These are phyloP conservation scores for Drosophila suzukii DNA, from an alignment of 1,140 invertebrate species.

Conservation along the genomic window DNA sequence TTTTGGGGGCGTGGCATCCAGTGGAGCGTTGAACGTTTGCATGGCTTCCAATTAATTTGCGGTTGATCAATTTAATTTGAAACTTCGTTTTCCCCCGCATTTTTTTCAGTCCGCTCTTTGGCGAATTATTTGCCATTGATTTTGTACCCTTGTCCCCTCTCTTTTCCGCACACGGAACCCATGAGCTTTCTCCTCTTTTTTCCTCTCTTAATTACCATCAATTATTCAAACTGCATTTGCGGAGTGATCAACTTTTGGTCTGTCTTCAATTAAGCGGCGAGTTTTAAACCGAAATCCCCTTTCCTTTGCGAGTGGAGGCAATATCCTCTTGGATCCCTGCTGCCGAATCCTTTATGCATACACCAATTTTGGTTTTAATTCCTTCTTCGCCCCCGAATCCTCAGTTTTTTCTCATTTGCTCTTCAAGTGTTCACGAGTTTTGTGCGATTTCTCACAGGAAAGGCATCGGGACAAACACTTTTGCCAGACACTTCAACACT, in stretches of 20 bases:
- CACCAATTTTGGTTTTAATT: constrained; percentile 45
- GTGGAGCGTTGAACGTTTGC: constrained; percentile 63
- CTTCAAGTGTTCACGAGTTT: constrained; percentile 61
- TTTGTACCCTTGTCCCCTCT: constrained; percentile 38
- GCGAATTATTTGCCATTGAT: constrained; percentile 83
- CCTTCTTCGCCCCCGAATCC: constrained; percentile 22
- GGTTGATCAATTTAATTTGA: constrained; percentile 84
- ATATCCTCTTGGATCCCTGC: constrained; percentile 26
- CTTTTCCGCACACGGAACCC: constrained; percentile 9
- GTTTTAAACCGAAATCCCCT: constrained; percentile 15
- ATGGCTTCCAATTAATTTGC: constrained; percentile 83
- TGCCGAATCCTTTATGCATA: constrained; percentile 37
- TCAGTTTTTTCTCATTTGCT: constrained; percentile 1
- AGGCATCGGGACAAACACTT: constrained; percentile 83
- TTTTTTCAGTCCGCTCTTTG: constrained; percentile 38
- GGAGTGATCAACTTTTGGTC: constrained; percentile 81
- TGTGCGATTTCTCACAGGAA: constrained; percentile 83
- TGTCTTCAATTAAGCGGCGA: constrained; percentile 63
- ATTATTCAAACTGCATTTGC: constrained; percentile 84
- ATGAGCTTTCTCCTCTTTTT: constrained; percentile 24
- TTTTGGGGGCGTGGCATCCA: constrained; percentile 24
- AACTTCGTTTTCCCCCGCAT: constrained; percentile 49
- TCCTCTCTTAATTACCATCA: constrained; percentile 78
- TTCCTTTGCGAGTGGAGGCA: background rate
- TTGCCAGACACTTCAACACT: constrained; percentile 40